Percentiles rank a stretch among this genome's conserved stretches.
Evolutionary conservation across 2,113 vertebrate genomes (phyloP).

Genomic region (Heteronetta atricapilla): DNA sequence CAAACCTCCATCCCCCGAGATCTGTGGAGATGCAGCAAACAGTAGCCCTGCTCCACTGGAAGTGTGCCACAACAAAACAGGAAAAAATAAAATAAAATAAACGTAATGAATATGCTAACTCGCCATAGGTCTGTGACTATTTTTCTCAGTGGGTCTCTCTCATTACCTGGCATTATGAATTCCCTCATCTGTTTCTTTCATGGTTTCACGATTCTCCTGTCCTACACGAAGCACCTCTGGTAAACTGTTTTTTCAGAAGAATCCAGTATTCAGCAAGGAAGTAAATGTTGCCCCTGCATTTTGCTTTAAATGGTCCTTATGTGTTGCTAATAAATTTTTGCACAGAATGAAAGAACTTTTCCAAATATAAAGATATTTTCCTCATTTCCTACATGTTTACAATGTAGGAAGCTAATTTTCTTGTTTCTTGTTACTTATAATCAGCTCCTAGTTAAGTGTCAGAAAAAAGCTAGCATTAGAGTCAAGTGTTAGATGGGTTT

Average conservation of each 20-base stretch:
- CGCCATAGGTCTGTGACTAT: neutral
- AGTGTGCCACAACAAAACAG: neutral
- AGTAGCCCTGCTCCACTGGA: neutral
- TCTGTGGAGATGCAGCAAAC: neutral
- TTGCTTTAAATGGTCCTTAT: neutral
- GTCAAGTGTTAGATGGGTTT: neutral
- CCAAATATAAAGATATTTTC: neutral
- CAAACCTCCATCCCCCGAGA: neutral
- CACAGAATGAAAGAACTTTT: neutral
- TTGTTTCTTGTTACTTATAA: neutral
- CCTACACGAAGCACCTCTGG: neutral
- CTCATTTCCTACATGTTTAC: neutral
- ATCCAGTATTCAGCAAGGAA: neutral
- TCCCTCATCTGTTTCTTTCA: neutral
- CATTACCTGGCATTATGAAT: neutral
- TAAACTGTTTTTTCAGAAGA: neutral
- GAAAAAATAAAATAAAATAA: too few relatives aligned
- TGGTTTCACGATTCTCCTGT: neutral
- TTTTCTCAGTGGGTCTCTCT: neutral
- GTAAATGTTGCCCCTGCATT: neutral
- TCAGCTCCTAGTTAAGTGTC: neutral
- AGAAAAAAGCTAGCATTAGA: neutral
- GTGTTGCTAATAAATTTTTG: neutral
- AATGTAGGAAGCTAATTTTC: neutral
- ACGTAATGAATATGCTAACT: neutral